Conservation (phyloP, 2,888 invertebrate genomes). For the Diaprepes abbreviatus region DNA sequence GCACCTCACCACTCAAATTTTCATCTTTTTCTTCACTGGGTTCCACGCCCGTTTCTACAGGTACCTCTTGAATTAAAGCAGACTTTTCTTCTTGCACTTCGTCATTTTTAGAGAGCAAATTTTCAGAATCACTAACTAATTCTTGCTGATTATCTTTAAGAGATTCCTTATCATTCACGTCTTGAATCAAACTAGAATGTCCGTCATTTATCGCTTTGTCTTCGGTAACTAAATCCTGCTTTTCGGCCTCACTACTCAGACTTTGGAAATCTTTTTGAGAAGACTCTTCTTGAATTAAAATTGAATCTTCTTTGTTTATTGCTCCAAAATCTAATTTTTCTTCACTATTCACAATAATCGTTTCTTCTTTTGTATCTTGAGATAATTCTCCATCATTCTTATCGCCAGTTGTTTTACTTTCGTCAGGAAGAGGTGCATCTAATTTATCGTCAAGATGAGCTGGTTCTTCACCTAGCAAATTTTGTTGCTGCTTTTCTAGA, state of each 20-base stretch:
- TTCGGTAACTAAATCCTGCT: no score
- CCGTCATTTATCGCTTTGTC: no score
- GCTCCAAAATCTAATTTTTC: conserved; percentile 1
- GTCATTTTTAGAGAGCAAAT: not conserved
- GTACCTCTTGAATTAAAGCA: no score
- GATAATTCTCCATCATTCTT: not conserved
- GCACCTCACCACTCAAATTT: not conserved
- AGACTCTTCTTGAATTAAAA: not conserved
- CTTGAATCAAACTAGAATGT: no score
- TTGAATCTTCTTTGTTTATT: not conserved
- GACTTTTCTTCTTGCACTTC: not conserved
- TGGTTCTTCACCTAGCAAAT: conserved; percentile 20
- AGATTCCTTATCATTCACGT: no score
- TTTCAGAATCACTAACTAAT: not conserved
- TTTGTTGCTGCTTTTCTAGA: not conserved
- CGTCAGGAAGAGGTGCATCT: no score
- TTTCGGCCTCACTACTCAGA: not conserved
- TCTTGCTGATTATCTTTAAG: no score
- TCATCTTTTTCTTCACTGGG: not conserved
- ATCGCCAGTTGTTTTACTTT: no score
- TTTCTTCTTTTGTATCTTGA: not conserved
- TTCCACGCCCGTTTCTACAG: no score
- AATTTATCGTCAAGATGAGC: conserved; percentile 16
- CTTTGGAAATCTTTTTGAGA: not conserved
- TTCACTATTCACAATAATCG: not conserved